Conservation (phyloP, 2,888 invertebrate species). For the Coronaproctus castanopsis region DNA sequence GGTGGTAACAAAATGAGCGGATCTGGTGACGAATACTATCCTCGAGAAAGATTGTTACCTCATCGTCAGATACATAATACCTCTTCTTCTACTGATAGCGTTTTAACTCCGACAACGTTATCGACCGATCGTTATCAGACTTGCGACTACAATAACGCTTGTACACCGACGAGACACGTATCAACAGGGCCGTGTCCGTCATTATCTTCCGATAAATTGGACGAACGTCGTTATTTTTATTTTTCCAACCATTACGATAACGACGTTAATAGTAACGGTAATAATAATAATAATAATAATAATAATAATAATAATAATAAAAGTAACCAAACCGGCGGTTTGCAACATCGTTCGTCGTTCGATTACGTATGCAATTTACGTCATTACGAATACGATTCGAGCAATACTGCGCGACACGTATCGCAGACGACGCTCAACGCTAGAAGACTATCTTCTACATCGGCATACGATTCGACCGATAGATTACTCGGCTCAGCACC, state of each 20-base stretch:
- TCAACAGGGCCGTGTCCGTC: not conserved
- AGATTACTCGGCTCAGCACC: not conserved
- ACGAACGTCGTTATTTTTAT: not conserved
- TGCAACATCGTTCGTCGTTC: not conserved
- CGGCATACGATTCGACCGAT: conserved; percentile 6
- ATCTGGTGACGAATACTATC: conserved; percentile 11
- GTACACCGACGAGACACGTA: not conserved
- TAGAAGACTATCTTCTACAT: not conserved
- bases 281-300: not conserved
- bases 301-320: not conserved
- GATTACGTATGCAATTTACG: not conserved
- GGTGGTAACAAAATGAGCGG: conserved; percentile 33
- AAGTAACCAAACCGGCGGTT: not conserved
- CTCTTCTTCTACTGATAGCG: conserved; percentile 27
- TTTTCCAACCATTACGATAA: too few species aligned
- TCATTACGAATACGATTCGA: not conserved
- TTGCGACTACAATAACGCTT: conserved; percentile 18
- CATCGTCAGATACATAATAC: conserved; percentile 31
- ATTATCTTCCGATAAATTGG: not conserved
- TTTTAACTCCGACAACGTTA: too few species aligned
- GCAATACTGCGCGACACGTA: not conserved
- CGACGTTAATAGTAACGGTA: not conserved
- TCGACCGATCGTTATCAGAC: conserved; percentile 26
- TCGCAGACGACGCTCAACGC: not conserved
- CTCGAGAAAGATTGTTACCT: conserved; percentile 26